These are phyloP conservation scores for Synanthedon myopaeformis DNA, from an alignment of 2,888 invertebrate species.

Conservation along the genomic window DNA sequence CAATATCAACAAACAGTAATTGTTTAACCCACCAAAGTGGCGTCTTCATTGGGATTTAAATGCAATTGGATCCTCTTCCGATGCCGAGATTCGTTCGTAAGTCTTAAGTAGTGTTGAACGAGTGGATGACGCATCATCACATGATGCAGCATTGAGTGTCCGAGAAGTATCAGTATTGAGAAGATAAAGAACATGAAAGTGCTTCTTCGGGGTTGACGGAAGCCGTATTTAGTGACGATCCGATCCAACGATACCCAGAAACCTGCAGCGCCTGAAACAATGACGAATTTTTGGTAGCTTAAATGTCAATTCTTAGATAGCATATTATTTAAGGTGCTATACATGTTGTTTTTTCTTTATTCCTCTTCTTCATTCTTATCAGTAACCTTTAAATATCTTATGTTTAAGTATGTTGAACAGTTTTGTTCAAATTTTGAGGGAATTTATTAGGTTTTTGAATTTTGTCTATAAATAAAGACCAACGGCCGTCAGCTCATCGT, in stretches of 20 bases:
- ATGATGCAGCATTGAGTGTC: constrained; percentile 84
- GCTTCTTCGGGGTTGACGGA: constrained; percentile 82
- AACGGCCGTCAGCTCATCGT: no score
- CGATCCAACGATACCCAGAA: constrained; percentile 88
- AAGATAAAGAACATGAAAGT: constrained; percentile 89
- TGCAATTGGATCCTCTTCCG: constrained; percentile 83
- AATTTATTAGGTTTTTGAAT: no score
- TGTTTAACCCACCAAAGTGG: constrained; percentile 74
- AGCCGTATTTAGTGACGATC: constrained; percentile 83
- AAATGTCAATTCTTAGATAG: not conserved
- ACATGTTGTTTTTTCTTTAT: no score
- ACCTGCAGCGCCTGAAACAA: constrained; percentile 81
- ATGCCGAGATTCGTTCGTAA: constrained; percentile 79
- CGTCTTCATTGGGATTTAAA: constrained; percentile 87
- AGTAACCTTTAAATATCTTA: no score
- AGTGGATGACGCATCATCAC: constrained; percentile 83
- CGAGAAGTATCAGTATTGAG: constrained; percentile 80
- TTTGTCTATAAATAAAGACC: no score
- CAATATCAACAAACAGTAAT: not conserved
- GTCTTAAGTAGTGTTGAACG: constrained; percentile 83
- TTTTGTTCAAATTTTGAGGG: no score
- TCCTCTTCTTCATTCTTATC: no score
- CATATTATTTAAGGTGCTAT: no score
- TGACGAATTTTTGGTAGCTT: not conserved
- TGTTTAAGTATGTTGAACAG: no score